A percentile compares a stretch with the other conserved stretches of the same genome.
phyloP scores from a whole-genome alignment of 92 coral and sea anemone genomes.

The Isaurus tuberculatus region DNA sequence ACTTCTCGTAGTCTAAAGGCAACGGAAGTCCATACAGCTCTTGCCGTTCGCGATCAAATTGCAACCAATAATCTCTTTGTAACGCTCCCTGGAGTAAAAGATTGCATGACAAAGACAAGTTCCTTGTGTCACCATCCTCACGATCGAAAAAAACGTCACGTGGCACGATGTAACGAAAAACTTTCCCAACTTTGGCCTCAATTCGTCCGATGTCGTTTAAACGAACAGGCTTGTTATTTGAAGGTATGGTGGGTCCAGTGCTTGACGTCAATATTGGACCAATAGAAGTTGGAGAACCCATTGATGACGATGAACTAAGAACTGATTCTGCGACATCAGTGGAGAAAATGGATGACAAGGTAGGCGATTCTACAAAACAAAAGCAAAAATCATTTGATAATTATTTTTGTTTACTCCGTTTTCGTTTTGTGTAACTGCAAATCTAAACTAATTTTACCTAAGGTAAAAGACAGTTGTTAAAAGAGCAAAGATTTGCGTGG shows the following conservation, averaged over 20 bases:
- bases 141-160: constrained; percentile 88
- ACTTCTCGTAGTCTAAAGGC: constrained; percentile 58
- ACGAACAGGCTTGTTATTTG: constrained; percentile 68
- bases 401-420: too few species aligned
- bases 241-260: constrained; percentile 64
- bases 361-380: constrained; percentile 1
- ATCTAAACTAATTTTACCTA: too few species aligned
- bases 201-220: constrained; percentile 84
- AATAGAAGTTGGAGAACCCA: constrained; percentile 43
- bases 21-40: constrained; percentile 80
- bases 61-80: constrained; percentile 78
- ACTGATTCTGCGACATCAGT: neutral
- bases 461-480: too few species aligned
- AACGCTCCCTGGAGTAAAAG: constrained; percentile 48
- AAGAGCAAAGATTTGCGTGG: too few species aligned
- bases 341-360: constrained; percentile 2
- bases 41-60: constrained; percentile 76
- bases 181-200: constrained; percentile 80
- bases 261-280: constrained; percentile 49
- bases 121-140: constrained; percentile 88
- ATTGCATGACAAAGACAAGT: constrained; percentile 60
- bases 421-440: too few species aligned
- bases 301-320: neutral
- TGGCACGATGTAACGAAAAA: constrained; percentile 68
- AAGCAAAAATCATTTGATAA: neutral